phyloP scores from a whole-genome alignment of 2,113 vertebrate species.

The Bufo gargarizans region DNA sequence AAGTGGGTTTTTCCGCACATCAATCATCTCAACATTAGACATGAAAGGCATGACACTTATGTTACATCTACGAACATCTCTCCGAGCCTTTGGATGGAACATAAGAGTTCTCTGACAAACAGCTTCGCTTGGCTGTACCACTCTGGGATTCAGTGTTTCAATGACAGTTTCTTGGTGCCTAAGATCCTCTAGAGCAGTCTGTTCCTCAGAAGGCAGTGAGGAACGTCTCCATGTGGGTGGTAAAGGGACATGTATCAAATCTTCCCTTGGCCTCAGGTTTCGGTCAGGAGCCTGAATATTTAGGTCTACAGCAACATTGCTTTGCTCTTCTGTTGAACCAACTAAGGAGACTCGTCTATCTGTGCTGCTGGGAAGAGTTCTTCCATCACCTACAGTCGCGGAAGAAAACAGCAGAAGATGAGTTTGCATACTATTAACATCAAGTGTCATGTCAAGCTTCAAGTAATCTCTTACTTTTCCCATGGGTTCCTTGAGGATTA shows the following conservation, averaged over 20 bases:
- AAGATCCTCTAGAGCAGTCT: conserved; percentile 73
- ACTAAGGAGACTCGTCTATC: conserved; percentile 61
- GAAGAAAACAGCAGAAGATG: background rate
- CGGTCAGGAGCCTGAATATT: conserved; percentile 63
- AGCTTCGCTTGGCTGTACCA: conserved; percentile 64
- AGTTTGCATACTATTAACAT: background rate
- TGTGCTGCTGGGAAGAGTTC: conserved; percentile 45
- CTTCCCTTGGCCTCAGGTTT: conserved; percentile 73
- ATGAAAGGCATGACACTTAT: conserved; percentile 68
- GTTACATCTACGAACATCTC: conserved; percentile 81
- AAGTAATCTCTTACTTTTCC: conserved; percentile 73
- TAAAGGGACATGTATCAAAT: conserved; percentile 83
- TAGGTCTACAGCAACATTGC: conserved; percentile 48
- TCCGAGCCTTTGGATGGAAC: conserved; percentile 72
- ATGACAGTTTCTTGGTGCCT: conserved; percentile 69
- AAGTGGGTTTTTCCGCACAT: conserved; percentile 88
- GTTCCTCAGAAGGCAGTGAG: conserved; percentile 83
- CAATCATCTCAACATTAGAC: conserved; percentile 80
- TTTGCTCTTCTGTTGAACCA: conserved; percentile 60
- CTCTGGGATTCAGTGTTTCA: conserved; percentile 57
- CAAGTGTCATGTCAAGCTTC: background rate
- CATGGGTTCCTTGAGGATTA: conserved; percentile 67
- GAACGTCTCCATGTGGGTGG: conserved; percentile 90
- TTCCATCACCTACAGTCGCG: conserved; percentile 64
- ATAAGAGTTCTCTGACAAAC: conserved; percentile 62